Conservation (phyloP, 2,113 vertebrate species). For the Rhinoptilus africanus region DNA sequence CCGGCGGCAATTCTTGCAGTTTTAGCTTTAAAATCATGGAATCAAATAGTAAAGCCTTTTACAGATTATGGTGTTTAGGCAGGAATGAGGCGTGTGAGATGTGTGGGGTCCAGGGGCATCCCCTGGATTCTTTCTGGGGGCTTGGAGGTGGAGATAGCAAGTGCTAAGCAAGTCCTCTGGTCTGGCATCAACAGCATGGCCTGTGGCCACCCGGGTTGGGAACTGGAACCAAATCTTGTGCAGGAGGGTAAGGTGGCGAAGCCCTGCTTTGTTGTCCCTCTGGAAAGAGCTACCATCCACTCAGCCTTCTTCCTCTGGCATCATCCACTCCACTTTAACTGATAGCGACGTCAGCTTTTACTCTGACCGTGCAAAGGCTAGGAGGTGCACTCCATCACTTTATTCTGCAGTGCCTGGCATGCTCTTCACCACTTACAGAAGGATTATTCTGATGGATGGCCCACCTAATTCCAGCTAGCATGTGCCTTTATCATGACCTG, state of each 20-base stretch:
- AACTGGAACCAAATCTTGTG: not conserved
- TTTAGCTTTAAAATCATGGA: not conserved
- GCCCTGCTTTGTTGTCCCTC: not conserved
- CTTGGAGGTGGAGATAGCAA: not conserved
- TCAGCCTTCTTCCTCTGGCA: not conserved
- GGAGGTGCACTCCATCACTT: not conserved
- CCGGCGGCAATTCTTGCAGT: not conserved
- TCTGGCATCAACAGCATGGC: not conserved
- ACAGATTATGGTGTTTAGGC: not conserved
- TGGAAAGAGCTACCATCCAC: rapidly evolving
- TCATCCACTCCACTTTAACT: not conserved
- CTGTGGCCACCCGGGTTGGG: not conserved
- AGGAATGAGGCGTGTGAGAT: not conserved
- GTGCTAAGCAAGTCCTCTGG: not conserved
- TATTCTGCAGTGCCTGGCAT: not conserved
- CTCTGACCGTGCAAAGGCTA: not conserved
- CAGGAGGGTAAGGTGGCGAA: not conserved
- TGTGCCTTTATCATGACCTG: not conserved
- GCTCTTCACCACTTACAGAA: not conserved
- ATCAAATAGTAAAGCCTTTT: not conserved
- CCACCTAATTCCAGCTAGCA: not conserved
- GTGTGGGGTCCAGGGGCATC: rapidly evolving
- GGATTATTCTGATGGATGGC: constrained; percentile 8
- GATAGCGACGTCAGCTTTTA: not conserved
- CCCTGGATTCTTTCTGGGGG: not conserved